Base-by-base conservation (phyloP, 2,113 vertebrate species). In the Arenaria interpres region DNA sequence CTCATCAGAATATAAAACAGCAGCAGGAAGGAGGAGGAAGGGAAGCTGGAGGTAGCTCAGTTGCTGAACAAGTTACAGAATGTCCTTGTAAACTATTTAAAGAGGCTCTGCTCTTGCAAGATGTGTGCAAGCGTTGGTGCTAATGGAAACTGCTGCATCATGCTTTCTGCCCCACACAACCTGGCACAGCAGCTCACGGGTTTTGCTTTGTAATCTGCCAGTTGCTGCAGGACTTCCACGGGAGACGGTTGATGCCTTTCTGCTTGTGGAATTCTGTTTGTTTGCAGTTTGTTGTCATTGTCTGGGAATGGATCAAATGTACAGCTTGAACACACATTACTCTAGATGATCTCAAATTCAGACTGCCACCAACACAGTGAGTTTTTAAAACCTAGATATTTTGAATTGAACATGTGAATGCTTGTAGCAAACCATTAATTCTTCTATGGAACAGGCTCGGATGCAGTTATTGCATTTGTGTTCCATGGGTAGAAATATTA, bases 1-100 rank as follows among this genome's bases (percentile, higher is more conserved):
- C 35, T 69, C 0, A 0, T 20, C 23, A 51, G 16, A 1, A 0
- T 24, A 17, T 75, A 28, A 21, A 73, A 46, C 10, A 68, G 53
- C 53, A 66, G 48, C 24, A 80, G 71, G 64, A 86, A 63, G 50
- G 2, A 73, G 57, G 46, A 78, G 64, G 30, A 67, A 48, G 41
- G 46, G n/a, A 94, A 84, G 43, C 39, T 92, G 46, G 30, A 48
- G 0, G 0, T 68, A 20, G 15, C 39, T 67, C 46, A 13, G 11
- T 82, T 87, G 68, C 51, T 87, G 37, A 75, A 41, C 17, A 64
- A 59, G 35, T 77, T 74, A 10, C 62, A 64, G 64, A 90, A 75
- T 12, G 10, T 66, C 86, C 45, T 78, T 78, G 41, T 28, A 37
- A 86, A 25, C 60, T 75, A 19, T 37, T 68, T 85, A 57, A 57